Evolutionary conservation across 2,888 invertebrate species (phyloP).

Genomic region (Merodon equestris): DNA sequence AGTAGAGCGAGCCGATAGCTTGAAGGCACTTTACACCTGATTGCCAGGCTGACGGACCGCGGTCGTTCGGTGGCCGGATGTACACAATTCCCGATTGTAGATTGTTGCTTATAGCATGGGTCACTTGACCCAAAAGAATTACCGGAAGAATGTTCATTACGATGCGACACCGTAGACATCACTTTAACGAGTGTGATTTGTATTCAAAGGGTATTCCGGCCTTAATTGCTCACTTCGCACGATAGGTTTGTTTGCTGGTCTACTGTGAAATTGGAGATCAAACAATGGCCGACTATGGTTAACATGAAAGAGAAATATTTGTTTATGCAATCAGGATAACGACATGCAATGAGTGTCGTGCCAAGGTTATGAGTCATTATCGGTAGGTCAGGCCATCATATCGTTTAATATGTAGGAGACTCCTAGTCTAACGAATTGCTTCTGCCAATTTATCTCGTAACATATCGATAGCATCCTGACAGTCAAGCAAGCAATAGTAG

Average conservation of each 20-base stretch:
- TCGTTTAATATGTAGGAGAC: too few relatives aligned
- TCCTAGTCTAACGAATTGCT: too few relatives aligned
- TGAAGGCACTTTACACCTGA: slow-evolving; percentile 75
- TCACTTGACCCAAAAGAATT: slow-evolving; percentile 32
- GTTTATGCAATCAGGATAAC: slow-evolving; percentile 41
- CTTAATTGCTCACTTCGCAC: slow-evolving; percentile 45
- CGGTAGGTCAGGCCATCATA: too few relatives aligned
- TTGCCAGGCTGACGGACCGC: slow-evolving; percentile 73
- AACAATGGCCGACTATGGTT: slow-evolving; percentile 37
- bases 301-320: slow-evolving; percentile 44
- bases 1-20: slow-evolving; percentile 72
- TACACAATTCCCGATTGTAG: slow-evolving; percentile 69
- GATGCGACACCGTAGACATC: slow-evolving; percentile 20
- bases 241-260: slow-evolving; percentile 37
- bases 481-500: too few relatives aligned
- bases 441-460: not conserved
- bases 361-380: too few relatives aligned
- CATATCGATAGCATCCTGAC: not conserved
- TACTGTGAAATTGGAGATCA: slow-evolving; percentile 43
- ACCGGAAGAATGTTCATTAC: slow-evolving; percentile 43
- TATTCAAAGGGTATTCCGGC: too few relatives aligned
- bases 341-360: slow-evolving; percentile 17
- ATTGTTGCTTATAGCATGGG: slow-evolving; percentile 15
- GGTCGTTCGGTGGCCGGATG: slow-evolving; percentile 72
- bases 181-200: slow-evolving; percentile 28